Evolutionary conservation across 2,888 invertebrate genomes (phyloP), one percentile per base, ranked within the genome.

Genomic region (Pammene fasciana): DNA sequence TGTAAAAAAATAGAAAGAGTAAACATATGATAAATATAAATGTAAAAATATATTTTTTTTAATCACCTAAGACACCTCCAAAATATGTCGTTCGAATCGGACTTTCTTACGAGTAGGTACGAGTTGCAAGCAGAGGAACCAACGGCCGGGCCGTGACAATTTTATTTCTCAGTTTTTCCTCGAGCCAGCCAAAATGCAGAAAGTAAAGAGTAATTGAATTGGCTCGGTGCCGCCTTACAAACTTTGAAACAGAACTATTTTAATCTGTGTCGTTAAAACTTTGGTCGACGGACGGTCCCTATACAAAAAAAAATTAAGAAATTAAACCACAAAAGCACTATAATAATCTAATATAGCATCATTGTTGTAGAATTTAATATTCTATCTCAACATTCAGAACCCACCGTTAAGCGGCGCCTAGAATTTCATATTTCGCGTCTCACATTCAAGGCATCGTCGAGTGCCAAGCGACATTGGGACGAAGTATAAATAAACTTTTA

Each of bases 381-480:
- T 26, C 9, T 60, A 46, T 61, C 5, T 18, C 43, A 54, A 67
- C 41, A 26, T 62, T 14, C 16, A 13, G 11, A 41, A 1, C 54
- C 43, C 6, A 36, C 38, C 48, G n/a, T n/a, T 1, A 38, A 38
- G 45, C 45, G 57, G 68, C 57, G 68, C 61, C 60, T 61, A 38
- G 16, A 38, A 68, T 68, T 62, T 68, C 64, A 64, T 70, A 60
- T 60, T 36, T 59, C 38, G 38, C 38, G 48, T 54, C 59, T 65
- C 54, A 48, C 54, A 18, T 46, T 70, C 41, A 16, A 52, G 41
- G 48, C 26, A 60, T 41, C 34, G 41, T 45, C 60, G 54, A 55
- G 65, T 70, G 70, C 70, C 70, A 65, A 70, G 34, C 65, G 70
- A 65, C 70, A 70, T 70, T 70, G 65, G 60, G 52, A 10, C 18